Base-by-base conservation (phyloP, 2,797 vertebrate genomes). In the Chelonia mydas region DNA sequence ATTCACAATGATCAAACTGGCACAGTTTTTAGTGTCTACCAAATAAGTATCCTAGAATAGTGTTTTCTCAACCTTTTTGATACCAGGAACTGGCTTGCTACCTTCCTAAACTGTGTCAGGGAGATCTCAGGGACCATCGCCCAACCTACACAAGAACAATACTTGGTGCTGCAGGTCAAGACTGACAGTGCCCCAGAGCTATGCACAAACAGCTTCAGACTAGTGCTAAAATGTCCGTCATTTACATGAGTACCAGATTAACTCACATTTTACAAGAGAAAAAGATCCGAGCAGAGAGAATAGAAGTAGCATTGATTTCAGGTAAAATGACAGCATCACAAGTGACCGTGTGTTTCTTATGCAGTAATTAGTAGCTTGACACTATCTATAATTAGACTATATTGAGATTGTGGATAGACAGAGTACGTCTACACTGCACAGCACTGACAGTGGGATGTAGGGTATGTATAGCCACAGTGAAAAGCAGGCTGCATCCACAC, bases 251-350 rank as follows among this genome's bases (percentile, higher is more conserved):
- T 59, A 59, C 88, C 13, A 3, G 3, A 25, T 6, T 83, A 4
- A 19, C 5, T n/a, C 28, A 31, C 41, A 51, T 61, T 53, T 61
- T 50, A 47, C 23, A 27, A 0, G 1, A 92, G 65, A 68, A 68
- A 68, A 76, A 79, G 3, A 13, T 28, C 55, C 33, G n/a, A 41
- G 21, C 47, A 54, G 91, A 0, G 11, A 83, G 12, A 1, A 0
- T 25, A 68, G 27, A 1, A 3, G 0, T 7, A 1, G 33, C 0
- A 0, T 47, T 76, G 25, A 37, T 68, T 47, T 21, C 25, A 5
- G 19, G 50, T 84, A 16, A 33, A 86, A 45, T 0, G 3, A 82
- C 31, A 54, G 21, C 15, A 59, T 5, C 61, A 51, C 53, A 31
- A 74, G 11, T 5, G 33, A 81, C 28, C n/a, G 41, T 12, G 17